Base-by-base conservation (phyloP, 2,888 invertebrate genomes). In the Macaria notata region DNA sequence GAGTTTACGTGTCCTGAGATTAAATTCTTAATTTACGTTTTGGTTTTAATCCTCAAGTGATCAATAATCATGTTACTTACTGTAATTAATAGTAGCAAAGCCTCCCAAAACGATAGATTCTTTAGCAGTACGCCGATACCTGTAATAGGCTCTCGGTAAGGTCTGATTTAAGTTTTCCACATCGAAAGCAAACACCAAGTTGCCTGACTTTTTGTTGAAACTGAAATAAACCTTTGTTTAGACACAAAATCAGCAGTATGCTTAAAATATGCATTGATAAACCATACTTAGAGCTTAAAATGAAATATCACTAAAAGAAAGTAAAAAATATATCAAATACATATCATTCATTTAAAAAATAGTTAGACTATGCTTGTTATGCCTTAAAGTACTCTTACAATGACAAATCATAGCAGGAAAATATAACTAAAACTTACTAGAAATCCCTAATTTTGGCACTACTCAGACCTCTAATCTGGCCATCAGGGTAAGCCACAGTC, bases 141-240 rank as follows among this genome's bases (percentile, higher is more conserved):
- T 46, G 33, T 50, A 50, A 33, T 46, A 50, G 3, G 50, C 31
- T 29, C 41, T 41, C 9, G 50, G 50, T 41, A 41, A 33, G 9
- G 50, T 29, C 31, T 43, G 38, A 30, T 49, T 56, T 3, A 50
- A 30, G n/a, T 50, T 47, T 36, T 30, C 19, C 4, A 56, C 33
- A n/a, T 45, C 39, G 3, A 59, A 42, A 8, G 58, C 50, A 1
- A 59, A 29, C 2, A 59, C 58, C n/a, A 59, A 42, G 9, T 54
- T 54, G 1, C 54, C 58, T 5, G 54, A 50, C 8, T 45, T 33
- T 41, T 54, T 54, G 33, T 59, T 59, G n/a, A 54, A 36, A 30
- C 58, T 59, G 31, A 9, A 41, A 41, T 19, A 19, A 19, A 19
- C 19, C 1, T 19, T 19, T 19, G 19, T 19, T 19, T 1, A 1